phyloP scores from a whole-genome alignment of 2,113 vertebrate species.

The Dunckerocampus dactyliophorus region DNA sequence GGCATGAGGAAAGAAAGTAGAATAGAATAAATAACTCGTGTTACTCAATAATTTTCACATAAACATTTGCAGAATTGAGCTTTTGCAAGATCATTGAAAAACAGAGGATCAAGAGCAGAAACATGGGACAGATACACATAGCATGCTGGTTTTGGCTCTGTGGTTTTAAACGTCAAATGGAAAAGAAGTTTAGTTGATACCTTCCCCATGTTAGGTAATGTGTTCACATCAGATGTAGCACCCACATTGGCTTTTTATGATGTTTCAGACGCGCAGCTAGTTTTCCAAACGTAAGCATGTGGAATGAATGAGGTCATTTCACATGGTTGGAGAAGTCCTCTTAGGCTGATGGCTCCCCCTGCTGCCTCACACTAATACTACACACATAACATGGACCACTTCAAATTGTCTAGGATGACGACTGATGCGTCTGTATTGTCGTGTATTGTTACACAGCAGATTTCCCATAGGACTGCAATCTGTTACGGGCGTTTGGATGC shows the following conservation, averaged over 20 bases:
- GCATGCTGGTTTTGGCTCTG: background rate
- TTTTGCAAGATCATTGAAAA: background rate
- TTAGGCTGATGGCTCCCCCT: constrained; percentile 47
- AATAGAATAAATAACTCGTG: background rate
- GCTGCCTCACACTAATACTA: constrained; percentile 14
- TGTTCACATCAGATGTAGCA: constrained; percentile 7
- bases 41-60: background rate
- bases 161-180: background rate
- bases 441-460: too few relatives aligned
- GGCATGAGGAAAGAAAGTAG: background rate
- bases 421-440: too few relatives aligned
- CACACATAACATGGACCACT: background rate
- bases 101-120: background rate
- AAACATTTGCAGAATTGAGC: background rate
- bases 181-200: background rate
- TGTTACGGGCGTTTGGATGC: too few relatives aligned
- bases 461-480: too few relatives aligned
- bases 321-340: background rate
- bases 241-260: constrained; percentile 15
- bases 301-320: constrained; percentile 45
- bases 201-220: background rate
- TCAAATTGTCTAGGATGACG: background rate
- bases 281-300: constrained; percentile 34
- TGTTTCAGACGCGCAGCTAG: constrained; percentile 22
- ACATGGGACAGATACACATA: background rate